phyloP scores from a whole-genome alignment of 2,797 vertebrate genomes.

The Avahi laniger region DNA sequence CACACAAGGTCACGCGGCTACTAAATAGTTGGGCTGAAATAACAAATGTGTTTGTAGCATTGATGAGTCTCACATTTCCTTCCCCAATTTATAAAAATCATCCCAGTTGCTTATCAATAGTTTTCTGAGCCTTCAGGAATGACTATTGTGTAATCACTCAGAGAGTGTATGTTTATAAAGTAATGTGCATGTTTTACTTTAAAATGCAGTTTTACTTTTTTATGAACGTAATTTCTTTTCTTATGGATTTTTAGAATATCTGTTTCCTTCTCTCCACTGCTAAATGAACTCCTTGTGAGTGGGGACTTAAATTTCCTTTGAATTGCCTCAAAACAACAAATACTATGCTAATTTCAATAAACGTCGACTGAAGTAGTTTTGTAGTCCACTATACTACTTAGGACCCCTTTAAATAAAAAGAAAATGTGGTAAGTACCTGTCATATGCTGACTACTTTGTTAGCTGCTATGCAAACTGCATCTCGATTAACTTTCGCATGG shows the following conservation, averaged over 20 bases:
- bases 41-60: background rate
- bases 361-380: background rate
- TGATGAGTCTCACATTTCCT: background rate
- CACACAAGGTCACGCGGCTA: background rate
- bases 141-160: background rate
- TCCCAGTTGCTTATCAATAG: background rate
- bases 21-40: background rate
- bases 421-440: background rate
- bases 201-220: background rate
- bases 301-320: slow-evolving; percentile 12
- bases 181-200: background rate
- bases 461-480: background rate
- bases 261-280: background rate
- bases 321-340: slow-evolving; percentile 30
- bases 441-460: background rate
- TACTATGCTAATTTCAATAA: background rate
- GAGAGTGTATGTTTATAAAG: background rate
- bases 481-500: background rate
- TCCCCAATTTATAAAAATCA: background rate
- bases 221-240: slow-evolving; percentile 9
- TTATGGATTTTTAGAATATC: background rate
- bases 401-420: background rate
- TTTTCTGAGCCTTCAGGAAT: background rate
- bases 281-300: background rate
- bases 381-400: background rate